These are phyloP conservation scores for Rutilus rutilus DNA, from an alignment of 2,113 vertebrate species.

Conservation along the genomic window DNA sequence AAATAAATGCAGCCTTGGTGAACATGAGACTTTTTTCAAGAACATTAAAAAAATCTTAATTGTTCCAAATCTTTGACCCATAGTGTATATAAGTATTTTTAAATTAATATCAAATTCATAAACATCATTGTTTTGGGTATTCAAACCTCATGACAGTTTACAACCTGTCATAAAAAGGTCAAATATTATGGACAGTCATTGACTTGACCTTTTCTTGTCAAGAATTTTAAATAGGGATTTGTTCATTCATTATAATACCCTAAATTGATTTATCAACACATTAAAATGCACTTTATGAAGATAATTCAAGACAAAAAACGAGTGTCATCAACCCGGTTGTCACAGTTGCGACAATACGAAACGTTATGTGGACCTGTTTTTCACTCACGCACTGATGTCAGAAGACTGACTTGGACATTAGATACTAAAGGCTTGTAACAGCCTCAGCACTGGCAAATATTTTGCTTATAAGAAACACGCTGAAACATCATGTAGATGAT, in stretches of 20 bases:
- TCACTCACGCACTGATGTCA: neutral
- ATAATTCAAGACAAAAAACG: neutral
- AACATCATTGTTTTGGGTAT: neutral
- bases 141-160: neutral
- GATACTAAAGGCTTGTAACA: constrained; percentile 15
- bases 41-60: no score
- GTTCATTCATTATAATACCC: neutral
- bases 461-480: constrained; percentile 5
- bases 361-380: no score
- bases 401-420: constrained; percentile 7
- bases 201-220: neutral
- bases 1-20: no score
- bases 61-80: no score
- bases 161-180: neutral
- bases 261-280: no score
- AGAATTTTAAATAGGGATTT: neutral
- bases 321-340: neutral
- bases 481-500: constrained; percentile 39
- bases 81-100: no score
- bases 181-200: neutral
- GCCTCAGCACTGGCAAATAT: constrained; percentile 7
- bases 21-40: no score
- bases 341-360: no score
- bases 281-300: no score
- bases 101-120: no score